Base-by-base conservation (phyloP, 2,797 vertebrate genomes). In the Simalia tracyae region DNA sequence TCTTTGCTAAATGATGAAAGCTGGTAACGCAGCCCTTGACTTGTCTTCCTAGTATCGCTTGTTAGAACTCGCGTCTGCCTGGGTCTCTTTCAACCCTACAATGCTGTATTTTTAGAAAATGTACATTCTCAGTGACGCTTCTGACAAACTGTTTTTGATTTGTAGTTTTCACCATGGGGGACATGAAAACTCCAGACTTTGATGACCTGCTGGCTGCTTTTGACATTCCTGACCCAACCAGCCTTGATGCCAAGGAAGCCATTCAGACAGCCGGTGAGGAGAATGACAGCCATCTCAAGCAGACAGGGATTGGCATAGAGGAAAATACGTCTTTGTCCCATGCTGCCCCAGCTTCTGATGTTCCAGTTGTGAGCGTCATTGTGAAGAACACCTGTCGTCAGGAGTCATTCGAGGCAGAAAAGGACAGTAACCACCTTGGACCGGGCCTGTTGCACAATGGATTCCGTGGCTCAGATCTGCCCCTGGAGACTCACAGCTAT, bases 111-210 rank as follows among this genome's bases (percentile, higher is more conserved):
- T 54, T 2, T 61, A 36, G 84, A 66, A 87, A 64, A 14, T 64
- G 17, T 24, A 56, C 59, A 90, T 81, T 54, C 4, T 1, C 64
- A 28, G n/a, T 24, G 14, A 42, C 3, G 10, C 2, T 31, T 59
- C 87, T 95, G 90, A 96, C 17, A 10, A 89, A 93, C 19, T 92
- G 3, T 91, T 93, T 17, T 89, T 98, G 96, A 95, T 97, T 97
- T 94, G 94, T 95, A 97, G 97, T 96, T 94, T 96, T 96, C 98
- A 98, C 97, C 98, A 99, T 99, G 99, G 99, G 99, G 98, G 99
- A 99, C 97, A 99, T 99, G 99, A 99, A 99, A 98, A 99, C 99
- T 96, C 99, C 99, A 31, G 99, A 99, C 97, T 99, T 99, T 93
- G 99, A 99, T 96, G 99, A 99, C 97, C 98, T 99, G 66, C 97